These are phyloP conservation scores for Drosophila antonietae DNA, from an alignment of 2,888 invertebrate species.

Conservation along the genomic window DNA sequence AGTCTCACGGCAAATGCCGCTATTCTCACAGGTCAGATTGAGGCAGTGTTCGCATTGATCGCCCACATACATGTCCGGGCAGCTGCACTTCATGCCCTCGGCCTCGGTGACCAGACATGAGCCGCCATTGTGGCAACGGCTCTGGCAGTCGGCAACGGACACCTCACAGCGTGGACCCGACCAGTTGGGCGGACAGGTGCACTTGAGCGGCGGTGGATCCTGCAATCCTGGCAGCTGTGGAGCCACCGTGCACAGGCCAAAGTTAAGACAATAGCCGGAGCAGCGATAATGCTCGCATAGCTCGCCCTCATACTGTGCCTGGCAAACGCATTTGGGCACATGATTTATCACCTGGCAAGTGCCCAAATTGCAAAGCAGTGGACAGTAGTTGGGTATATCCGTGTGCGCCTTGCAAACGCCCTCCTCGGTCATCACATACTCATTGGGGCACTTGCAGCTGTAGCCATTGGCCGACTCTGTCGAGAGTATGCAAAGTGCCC, in stretches of 20 bases:
- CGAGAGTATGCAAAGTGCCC: constrained; percentile 87
- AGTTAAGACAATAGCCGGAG: constrained; percentile 88
- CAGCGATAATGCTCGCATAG: constrained; percentile 89
- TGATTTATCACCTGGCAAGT: constrained; percentile 86
- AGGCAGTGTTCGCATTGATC: constrained; percentile 87
- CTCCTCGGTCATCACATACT: constrained; percentile 83
- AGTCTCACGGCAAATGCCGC: constrained; percentile 86
- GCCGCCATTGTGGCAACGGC: constrained; percentile 87
- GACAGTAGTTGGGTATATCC: constrained; percentile 85
- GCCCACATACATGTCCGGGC: constrained; percentile 86
- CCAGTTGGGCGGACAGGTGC: constrained; percentile 88
- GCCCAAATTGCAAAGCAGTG: constrained; percentile 87
- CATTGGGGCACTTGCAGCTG: constrained; percentile 87
- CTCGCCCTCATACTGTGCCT: constrained; percentile 88
- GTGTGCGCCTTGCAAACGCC: constrained; percentile 80
- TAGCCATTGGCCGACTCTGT: constrained; percentile 83
- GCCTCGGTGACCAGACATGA: constrained; percentile 85
- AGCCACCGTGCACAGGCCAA: constrained; percentile 86
- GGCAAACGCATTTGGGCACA: constrained; percentile 88
- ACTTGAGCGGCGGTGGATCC: constrained; percentile 84
- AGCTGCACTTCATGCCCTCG: constrained; percentile 85
- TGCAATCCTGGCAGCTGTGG: constrained; percentile 76
- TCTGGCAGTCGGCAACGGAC: constrained; percentile 86
- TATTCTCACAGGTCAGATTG: constrained; percentile 87
- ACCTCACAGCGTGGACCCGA: constrained; percentile 88